Evolutionary conservation across 2,797 vertebrate species (phyloP), one percentile per base, ranked within the genome.

Genomic region (Paedocypris micromegethes): DNA sequence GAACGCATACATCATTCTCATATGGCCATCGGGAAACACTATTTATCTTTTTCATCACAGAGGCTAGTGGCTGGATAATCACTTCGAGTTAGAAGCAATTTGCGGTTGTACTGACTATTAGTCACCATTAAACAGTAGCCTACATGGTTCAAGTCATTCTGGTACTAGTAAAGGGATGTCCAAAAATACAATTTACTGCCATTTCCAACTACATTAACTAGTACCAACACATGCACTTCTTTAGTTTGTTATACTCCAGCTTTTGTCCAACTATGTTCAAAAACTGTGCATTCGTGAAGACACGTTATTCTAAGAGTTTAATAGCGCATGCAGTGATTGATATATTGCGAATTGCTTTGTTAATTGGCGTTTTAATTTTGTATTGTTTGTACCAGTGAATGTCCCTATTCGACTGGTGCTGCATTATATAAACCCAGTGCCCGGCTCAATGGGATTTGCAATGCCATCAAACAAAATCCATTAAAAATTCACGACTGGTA

Each of bases 341-440:
- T 23, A 23, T 23, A 23, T 23, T 23, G 23, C 23, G 23, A 23
- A 23, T 23, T 23, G 23, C 23, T 23, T 23, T 23, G 23, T 23
- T 23, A 23, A 23, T 23, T 23, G 23, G 23, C 23, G 23, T 23
- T 23, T 23, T 23, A 23, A 23, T 23, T 23, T 1, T 23, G 23
- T 23, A 23, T 23, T 23, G 23, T 23, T 23, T 23, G 23, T 23
- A 23, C 23, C 23, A 23, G 23, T 23, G 23, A 23, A 9, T 23
- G 39, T 51, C 52, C 49, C 52, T 9, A 49, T 64, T 6, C 8
- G 23, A 9, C 37, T 51, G 45, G 49, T 59, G 66, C 43, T 69
- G 64, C 67, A 74, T 82, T 75, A 79, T 72, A 77, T 78, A 78
- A 78, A 83, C 78, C 68, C 68, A 82, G 52, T 57, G 68, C 55